Evolutionary conservation across 2,888 invertebrate species (phyloP), one percentile per base, ranked within the genome.

Genomic region (Drosophila quinaria): DNA sequence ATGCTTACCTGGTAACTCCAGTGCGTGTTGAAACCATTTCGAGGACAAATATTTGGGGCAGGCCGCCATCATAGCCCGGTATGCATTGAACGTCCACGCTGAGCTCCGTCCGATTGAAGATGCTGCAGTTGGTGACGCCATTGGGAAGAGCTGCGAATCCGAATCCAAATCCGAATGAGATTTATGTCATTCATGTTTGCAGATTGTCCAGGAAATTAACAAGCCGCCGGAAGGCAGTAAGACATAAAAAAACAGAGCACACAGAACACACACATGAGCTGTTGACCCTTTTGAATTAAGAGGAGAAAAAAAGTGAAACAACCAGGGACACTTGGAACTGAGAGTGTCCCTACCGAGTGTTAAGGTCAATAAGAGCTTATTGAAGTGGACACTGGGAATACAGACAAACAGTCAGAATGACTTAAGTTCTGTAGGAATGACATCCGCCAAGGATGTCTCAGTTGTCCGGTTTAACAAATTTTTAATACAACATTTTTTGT

Each of bases 11-110:
- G 80, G 92, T 92, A 73, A 90, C 78, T 75, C 93, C 92, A 73
- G 92, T 93, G 90, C 92, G 92, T 79, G 91, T 83, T 77, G 93
- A 93, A 92, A 94, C 96, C 80, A 97, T 95, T 93, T 97, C 97
- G 78, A 97, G 94, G 59, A 97, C 94, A 94, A 97, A 97, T 92
- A 94, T 94, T 94, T 97, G 97, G 68, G 97, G 97, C 88, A 97
- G 94, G 77, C 97, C 97, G 68, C 97, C 97, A 93, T 97, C 97
- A 93, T 97, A 97, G 81, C 97, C 97, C 25, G 97, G 94, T 90
- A 96, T 94, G 92, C 97, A 97, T 88, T 95, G 95, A 80, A 97
- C 96, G 92, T 96, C 95, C 82, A 96, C 96, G 70, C 96, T 96
- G 86, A 96, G 96, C 88, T 96, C 95, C 15, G 97, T 97, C 92